Evolutionary conservation across 2,113 vertebrate species (phyloP), one percentile per base, ranked within the genome.

Genomic region (Bothrops jararaca): DNA sequence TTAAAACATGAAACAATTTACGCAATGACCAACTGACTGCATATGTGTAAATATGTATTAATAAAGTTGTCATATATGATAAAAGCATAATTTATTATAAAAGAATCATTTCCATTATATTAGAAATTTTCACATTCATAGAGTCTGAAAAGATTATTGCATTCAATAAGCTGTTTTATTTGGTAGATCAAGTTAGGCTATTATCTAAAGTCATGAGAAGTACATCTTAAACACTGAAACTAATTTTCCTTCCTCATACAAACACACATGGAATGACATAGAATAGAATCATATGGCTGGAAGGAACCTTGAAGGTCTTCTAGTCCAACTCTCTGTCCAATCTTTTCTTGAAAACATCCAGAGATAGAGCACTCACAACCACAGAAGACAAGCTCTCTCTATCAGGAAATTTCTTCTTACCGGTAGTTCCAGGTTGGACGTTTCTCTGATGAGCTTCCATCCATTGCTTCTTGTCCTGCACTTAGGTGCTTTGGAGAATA

Each of bases 1-100:
- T 93, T 93, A 94, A 93, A 91, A 52, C 13, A 94, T 91, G 3
- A 93, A 91, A 91, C 20, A 74, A 0, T 12, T 5, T 69, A 69
- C 34, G 64, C 64, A 69, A 34, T 56, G 54, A 20, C 12, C 64
- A 58, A 58, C 57, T 26, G 29, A 69, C n/a, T 69, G 5, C 12
- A 69, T 69, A 69, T 69, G 64, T 69, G 4, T 50, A 50, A 50
- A 50, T 50, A 50, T 50, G 48, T 50, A n/a, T 69, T 69, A 69
- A 69, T 69, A 69, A 69, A 69, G 64, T 69, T 69, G 26, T 69
- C 29, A 69, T n/a, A 69, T n/a, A 69, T 89, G 54, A 9, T 88
- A 88, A 53, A 88, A 88, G 5, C n/a, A 56, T 54, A 54, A 54
- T 88, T 88, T 34, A 54, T 22, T 24, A 10, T 8, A 86, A 42